Evolutionary conservation across 2,797 vertebrate species (phyloP), one percentile per base, ranked within the genome.

Genomic region (Peromyscus melanophrys): DNA sequence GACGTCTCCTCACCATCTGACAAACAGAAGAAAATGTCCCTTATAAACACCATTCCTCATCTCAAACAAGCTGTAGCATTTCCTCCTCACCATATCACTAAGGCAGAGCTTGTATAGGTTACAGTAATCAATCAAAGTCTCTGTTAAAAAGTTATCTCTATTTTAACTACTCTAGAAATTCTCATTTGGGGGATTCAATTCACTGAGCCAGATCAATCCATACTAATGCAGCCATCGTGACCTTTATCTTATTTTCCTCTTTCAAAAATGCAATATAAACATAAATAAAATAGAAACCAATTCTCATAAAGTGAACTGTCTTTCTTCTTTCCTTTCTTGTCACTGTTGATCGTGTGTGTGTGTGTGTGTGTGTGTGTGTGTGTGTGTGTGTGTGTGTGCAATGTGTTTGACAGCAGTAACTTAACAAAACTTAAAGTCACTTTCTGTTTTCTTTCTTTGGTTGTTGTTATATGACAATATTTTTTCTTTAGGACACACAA

Each of bases 251-350:
- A 96, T 98, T 98, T 98, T 98, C 92, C 92, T 98, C 75, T 94
- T 97, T 96, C n/a, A 91, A 97, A 98, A 98, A 98, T 96, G 84
- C 88, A 98, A 92, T 89, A 90, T 95, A 98, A 98, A 98, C 96
- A 98, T 96, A 98, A 67, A 96, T 98, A 97, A 98, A 97, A 97
- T 37, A 96, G 78, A 97, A 98, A 96, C 43, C 75, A 97, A 73
- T 97, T 97, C 96, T 71, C 78, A 95, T 96, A 96, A 98, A 95
- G 43, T 90, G 94, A 97, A 95, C 94, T 98, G 96, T 97, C 96
- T 82, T 95, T 97, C 91, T 67, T 65, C 86, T 97, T 97, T 97
- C 59, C 6, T 88, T 96, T 96, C 80, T 97, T 97, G 95, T 97
- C 95, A 92, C 75, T 84, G n/a, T 90, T 89, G 73, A 89, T 77